Conservation (phyloP, 2,113 vertebrate species). For the Lampris megalopsis region DNA sequence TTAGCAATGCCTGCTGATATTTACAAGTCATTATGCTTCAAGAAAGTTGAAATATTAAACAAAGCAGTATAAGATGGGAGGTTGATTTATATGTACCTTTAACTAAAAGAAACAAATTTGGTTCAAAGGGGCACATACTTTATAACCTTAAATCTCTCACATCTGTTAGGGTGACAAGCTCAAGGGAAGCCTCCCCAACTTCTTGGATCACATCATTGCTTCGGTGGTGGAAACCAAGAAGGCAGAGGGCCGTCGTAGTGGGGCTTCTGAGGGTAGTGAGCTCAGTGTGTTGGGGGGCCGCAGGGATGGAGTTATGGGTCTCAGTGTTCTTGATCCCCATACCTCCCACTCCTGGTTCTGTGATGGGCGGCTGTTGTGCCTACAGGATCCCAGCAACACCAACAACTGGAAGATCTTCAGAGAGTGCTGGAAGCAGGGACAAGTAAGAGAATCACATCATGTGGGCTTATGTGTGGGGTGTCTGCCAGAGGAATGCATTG, state of each 20-base stretch:
- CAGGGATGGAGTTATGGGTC: constrained; percentile 93
- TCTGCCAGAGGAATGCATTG: not conserved
- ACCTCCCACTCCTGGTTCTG: constrained; percentile 99
- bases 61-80: too few species aligned
- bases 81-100: too few species aligned
- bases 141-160: constrained; percentile 3
- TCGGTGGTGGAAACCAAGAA: constrained; percentile 99
- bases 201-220: constrained; percentile 98
- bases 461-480: not conserved
- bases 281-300: constrained; percentile 85
- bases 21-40: too few species aligned
- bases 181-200: constrained; percentile 95
- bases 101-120: too few species aligned
- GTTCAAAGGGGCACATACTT: too few species aligned
- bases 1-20: too few species aligned
- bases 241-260: constrained; percentile 88
- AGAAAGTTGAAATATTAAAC: too few species aligned
- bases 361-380: constrained; percentile 95
- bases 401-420: constrained; percentile 99
- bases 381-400: constrained; percentile 96
- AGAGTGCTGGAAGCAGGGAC: constrained; percentile 99
- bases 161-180: constrained; percentile 87
- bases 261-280: constrained; percentile 83
- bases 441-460: constrained; percentile 81
- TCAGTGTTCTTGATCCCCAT: constrained; percentile 96